Conservation (phyloP, 2,113 vertebrate species). For the Motacilla tschutschensis region DNA sequence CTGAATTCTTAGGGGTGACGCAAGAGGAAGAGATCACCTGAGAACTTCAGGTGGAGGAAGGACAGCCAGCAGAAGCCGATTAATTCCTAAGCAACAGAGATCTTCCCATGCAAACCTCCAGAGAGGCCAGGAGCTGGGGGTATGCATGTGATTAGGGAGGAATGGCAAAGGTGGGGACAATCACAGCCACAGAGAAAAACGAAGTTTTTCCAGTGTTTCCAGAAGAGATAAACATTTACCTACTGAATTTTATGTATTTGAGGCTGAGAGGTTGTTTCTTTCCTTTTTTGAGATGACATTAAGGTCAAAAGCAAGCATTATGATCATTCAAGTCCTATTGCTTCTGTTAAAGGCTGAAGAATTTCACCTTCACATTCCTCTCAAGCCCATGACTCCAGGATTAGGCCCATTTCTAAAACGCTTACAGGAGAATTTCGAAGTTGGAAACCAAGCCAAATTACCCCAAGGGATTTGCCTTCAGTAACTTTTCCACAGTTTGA, state of each 20-base stretch:
- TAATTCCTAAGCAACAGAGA: constrained; percentile 52
- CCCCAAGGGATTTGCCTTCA: not conserved
- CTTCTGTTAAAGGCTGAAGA: not conserved
- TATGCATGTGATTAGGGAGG: not conserved
- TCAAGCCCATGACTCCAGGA: not conserved
- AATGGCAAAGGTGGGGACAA: constrained; percentile 26
- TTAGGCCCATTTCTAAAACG: not conserved
- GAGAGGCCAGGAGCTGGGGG: not conserved
- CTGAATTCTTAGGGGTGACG: not conserved
- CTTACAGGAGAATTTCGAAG: not conserved
- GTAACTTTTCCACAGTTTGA: not conserved
- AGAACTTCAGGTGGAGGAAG: not conserved
- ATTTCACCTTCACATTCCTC: not conserved
- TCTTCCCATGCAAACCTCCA: not conserved
- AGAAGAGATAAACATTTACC: not conserved
- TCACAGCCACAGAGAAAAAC: not conserved
- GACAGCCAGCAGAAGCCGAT: constrained; percentile 11
- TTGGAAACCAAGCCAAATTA: not conserved
- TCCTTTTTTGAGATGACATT: not conserved
- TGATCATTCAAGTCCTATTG: not conserved
- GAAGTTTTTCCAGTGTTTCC: not conserved
- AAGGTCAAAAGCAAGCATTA: not conserved
- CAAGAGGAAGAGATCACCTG: not conserved
- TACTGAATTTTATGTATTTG: not conserved
- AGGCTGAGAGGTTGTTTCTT: not conserved